Conservation (phyloP, 2,113 vertebrate species). For the Rissa tridactyla region DNA sequence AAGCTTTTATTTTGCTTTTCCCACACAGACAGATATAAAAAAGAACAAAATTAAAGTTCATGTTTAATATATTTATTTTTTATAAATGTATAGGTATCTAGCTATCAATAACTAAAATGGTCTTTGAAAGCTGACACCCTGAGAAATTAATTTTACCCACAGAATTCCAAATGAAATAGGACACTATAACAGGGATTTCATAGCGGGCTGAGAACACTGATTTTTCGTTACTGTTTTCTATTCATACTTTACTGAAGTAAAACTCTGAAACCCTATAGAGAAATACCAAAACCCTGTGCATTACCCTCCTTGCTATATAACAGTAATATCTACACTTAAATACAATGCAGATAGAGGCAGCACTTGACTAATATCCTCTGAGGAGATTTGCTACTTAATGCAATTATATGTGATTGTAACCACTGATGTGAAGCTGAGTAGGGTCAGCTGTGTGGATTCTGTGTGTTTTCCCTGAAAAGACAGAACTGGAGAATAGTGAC, state of each 20-base stretch:
- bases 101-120: background rate
- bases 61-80: background rate
- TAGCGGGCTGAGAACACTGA: background rate
- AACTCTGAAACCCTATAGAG: background rate
- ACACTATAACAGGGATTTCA: background rate
- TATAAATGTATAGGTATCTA: background rate
- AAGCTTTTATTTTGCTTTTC: background rate
- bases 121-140: background rate
- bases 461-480: background rate
- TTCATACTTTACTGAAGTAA: background rate
- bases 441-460: background rate
- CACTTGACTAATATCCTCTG: conserved; percentile 16
- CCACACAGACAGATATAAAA: background rate
- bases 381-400: conserved; percentile 20
- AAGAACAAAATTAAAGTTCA: background rate
- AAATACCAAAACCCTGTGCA: background rate
- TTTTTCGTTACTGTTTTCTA: background rate
- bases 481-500: background rate
- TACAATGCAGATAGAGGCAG: background rate
- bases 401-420: background rate
- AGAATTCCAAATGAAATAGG: background rate
- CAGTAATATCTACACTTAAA: background rate
- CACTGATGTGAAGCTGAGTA: background rate
- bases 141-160: background rate
- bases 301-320: background rate